Evolutionary conservation across 1,140 invertebrate species (phyloP), one percentile per base, ranked within the genome.

Genomic region (Tetragonula clypearis): DNA sequence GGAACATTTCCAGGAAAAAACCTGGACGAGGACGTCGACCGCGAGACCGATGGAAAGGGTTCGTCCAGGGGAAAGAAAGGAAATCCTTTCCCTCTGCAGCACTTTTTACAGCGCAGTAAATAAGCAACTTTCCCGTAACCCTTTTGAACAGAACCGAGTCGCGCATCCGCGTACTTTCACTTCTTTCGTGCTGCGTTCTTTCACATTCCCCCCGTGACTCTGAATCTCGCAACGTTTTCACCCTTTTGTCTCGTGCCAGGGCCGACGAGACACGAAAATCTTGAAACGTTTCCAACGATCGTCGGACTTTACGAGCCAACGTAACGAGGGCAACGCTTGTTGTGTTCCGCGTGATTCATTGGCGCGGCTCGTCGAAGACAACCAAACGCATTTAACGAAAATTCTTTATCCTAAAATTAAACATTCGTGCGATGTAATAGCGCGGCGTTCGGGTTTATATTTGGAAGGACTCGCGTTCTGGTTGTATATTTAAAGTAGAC

Each of bases 61-160:
- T 84, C 68, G n/a, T 21, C n/a, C 17, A 49, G 6, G 41, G 60
- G 84, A 41, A 80, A 82, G 82, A 84, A 84, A 58, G 35, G 58
- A 86, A 94, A 91, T 86, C 90, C 89, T 92, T 93, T 91, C 65
- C 80, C 83, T 83, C 3, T 41, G 0, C 80, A 89, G 66, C 79
- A 72, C 35, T 90, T 93, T 94, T 94, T 93, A 94, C 90, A 92
- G 88, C 90, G 82, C 71, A 89, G 85, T 92, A 93, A 93, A 93
- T 91, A 91, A 89, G 87, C 66, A 88, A 94, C 93, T 94, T 94
- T 94, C 93, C 88, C 90, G 89, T 83, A 94, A 93, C 93, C 93
- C 92, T 94, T 94, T 93, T 92, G 77, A 79, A 84, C 89, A 80
- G 85, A 30, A 30, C 90, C 82, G 86, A 90, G 85, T 88, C 88